Evolutionary conservation across 2,888 invertebrate species (phyloP).

Genomic region (Patella depressa): DNA sequence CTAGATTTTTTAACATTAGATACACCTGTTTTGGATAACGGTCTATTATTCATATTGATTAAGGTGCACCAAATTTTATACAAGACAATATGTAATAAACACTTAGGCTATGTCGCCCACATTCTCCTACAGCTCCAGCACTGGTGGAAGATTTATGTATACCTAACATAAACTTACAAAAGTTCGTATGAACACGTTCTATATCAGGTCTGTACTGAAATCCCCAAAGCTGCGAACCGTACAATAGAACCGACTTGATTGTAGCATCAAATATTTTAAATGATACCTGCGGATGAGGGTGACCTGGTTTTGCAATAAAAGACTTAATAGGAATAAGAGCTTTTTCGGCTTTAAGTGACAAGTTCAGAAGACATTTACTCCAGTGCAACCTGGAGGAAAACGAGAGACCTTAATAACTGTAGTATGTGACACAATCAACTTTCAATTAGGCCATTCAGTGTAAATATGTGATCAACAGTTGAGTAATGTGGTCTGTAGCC

Average conservation of each 20-base stretch:
- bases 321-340: neutral
- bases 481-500: no score
- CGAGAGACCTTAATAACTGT: no score
- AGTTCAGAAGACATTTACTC: neutral
- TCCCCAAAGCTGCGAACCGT: neutral
- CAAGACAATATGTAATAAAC: neutral
- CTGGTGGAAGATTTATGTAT: neutral
- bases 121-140: neutral
- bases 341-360: neutral
- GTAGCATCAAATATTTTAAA: neutral
- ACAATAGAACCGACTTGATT: neutral
- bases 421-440: no score
- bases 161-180: slow-evolving; percentile 1
- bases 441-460: no score
- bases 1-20: no score
- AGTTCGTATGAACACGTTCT: neutral
- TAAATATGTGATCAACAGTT: no score
- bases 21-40: no score
- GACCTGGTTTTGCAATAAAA: neutral
- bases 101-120: neutral
- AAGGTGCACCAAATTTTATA: no score
- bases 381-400: neutral
- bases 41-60: no score
- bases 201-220: slow-evolving; percentile 3
- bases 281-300: neutral